Conservation (phyloP, 2,113 vertebrate genomes). For the Cinclus mexicanus region DNA sequence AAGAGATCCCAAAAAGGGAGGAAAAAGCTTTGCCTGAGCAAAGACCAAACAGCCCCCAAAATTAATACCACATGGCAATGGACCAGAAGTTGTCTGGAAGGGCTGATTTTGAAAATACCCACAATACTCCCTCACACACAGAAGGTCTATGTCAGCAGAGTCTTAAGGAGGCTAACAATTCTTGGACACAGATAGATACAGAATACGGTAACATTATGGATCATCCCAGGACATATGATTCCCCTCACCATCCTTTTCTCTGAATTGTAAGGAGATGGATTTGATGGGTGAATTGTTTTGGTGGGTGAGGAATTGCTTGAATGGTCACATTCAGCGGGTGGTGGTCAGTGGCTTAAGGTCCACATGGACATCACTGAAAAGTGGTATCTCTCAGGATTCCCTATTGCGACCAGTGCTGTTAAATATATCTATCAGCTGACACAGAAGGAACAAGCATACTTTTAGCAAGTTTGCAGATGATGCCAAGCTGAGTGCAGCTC, state of each 20-base stretch:
- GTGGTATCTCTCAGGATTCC: neutral
- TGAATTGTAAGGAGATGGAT: neutral
- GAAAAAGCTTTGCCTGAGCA: neutral
- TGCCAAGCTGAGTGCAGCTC: neutral
- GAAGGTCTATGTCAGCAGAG: neutral
- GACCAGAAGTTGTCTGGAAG: fast-evolving
- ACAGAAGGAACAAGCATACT: neutral
- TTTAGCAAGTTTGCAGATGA: neutral
- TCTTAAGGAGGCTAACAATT: neutral
- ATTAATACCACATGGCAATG: fast-evolving
- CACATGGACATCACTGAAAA: neutral
- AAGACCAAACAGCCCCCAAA: neutral
- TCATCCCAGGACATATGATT: neutral
- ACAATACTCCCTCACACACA: too few species aligned
- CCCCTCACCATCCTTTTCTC: neutral
- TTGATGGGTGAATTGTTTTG: neutral
- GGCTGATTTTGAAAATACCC: neutral
- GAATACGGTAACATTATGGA: neutral
- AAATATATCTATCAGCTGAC: neutral
- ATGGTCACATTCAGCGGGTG: neutral
- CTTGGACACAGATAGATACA: neutral
- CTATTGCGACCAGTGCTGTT: fast-evolving
- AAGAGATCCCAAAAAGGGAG: neutral
- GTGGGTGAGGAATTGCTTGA: neutral
- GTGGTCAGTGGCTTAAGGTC: neutral